These are phyloP conservation scores for Mareca penelope DNA, from an alignment of 2,797 vertebrate species.

Conservation along the genomic window DNA sequence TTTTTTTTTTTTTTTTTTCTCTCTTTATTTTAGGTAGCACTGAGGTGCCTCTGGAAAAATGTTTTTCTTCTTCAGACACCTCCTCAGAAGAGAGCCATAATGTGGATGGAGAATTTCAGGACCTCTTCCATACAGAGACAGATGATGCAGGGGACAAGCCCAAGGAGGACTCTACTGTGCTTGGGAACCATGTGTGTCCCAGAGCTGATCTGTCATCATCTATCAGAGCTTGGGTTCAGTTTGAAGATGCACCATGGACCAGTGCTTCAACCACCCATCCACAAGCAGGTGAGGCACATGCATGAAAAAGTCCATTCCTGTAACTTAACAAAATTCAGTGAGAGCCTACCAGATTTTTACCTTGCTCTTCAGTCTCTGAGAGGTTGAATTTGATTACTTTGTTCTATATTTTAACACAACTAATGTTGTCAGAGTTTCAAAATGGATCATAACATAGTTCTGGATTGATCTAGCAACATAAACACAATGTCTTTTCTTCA, in stretches of 20 bases:
- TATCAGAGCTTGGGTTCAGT: slow-evolving; percentile 80
- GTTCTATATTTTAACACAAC: neutral
- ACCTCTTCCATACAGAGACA: slow-evolving; percentile 47
- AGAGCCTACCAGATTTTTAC: neutral
- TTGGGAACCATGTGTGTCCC: slow-evolving; percentile 46
- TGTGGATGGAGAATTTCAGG: slow-evolving; percentile 59
- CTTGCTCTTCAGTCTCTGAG: neutral
- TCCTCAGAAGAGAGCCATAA: slow-evolving; percentile 71
- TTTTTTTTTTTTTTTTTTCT: no score
- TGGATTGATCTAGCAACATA: neutral
- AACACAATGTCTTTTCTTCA: neutral
- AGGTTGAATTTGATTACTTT: neutral
- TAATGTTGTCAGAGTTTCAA: neutral
- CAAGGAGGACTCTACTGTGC: slow-evolving; percentile 53
- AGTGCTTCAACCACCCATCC: slow-evolving; percentile 19
- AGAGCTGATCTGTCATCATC: slow-evolving; percentile 60
- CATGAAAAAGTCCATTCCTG: neutral
- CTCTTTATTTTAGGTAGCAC: slow-evolving; percentile 51
- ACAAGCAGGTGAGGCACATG: slow-evolving; percentile 64
- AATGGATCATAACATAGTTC: neutral
- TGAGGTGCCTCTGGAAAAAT: slow-evolving; percentile 40
- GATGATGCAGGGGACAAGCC: slow-evolving; percentile 55
- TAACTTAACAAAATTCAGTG: neutral
- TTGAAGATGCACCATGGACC: slow-evolving; percentile 78
- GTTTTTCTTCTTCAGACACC: slow-evolving; percentile 70